Base-by-base conservation (phyloP, 2,888 invertebrate species). In the Andrena praecox region DNA sequence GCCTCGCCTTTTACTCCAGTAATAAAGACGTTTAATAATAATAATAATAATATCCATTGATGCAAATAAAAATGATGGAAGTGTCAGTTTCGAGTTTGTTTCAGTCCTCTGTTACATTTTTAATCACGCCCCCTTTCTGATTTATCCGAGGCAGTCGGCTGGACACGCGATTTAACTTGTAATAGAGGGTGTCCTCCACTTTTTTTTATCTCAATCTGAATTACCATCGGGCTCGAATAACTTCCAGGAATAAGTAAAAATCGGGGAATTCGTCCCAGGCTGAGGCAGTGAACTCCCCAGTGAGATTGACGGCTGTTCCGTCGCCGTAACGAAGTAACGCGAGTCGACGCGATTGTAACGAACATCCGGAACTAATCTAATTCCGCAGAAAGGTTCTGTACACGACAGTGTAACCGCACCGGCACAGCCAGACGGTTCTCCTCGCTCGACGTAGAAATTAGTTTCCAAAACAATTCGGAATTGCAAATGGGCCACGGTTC, bases 341-440 rank as follows among this genome's bases (percentile, higher is more conserved):
- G 67, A 76, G 48, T 33, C 67, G 67, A 52, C 48, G 70, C 77
- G 79, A 70, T 87, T 88, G 89, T 87, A 89, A 87, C 85, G 78
- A 88, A 81, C 86, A 83, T 82, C 77, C 85, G 73, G 56, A 92
- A 92, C 92, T 91, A 92, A 92, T 91, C 91, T 91, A 90, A 91
- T 91, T 91, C 85, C 83, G 79, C 56, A 68, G 74, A 75, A 54
- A 70, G 79, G 72, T 85, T 88, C 87, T 88, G 88, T 85, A 84
- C 84, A 77, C 77, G 90, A 90, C 89, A 87, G 82, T 88, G 88
- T 87, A 87, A 87, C 87, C 83, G 59, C 77, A 77, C 77, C 62
- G 73, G 67, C 50, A 54, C 50, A 50, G 50, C 54, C 62, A 59
- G 50, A 62, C 33, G 63, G 78, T 67, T 56, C 73, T 67, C 72